Evolutionary conservation across 2,797 vertebrate species (phyloP), one percentile per base, ranked within the genome.

Genomic region (Siniperca scherzeri): DNA sequence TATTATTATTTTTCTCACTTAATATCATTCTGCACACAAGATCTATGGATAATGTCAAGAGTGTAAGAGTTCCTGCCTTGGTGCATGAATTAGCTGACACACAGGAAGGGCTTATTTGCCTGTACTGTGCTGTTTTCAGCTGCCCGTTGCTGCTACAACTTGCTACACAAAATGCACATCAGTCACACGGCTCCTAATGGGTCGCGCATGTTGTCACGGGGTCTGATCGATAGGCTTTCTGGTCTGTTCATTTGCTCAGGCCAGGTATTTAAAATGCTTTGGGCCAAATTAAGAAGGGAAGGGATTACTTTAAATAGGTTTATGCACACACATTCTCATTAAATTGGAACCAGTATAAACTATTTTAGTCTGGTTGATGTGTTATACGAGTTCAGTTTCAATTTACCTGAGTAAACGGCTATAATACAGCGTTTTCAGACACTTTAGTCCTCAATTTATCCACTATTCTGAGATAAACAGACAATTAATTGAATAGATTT

Each of bases 321-420:
- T 38, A n/a, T 60, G 14, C 11, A 36, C 2, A 5, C 13, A 61
- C 1, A 10, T 59, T 42, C 52, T 65, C 27, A 44, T 21, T 44
- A 21, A 40, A 42, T 5, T 68, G 1, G 3, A 61, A 2, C 52
- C 30, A 1, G 2, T 11, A 14, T 42, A 3, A 38, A 33, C 22
- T 4, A 44, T 22, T 1, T 48, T 19, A 27, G 21, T 30, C 40
- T 52, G 11, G 33, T 1, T 60, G 69, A 69, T 21, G 33, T 46
- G 44, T 59, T 65, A 48, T 8, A 21, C 48, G 75, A 59, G 69
- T 78, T 86, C 78, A 83, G 68, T 70, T 85, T 27, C 27, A 55
- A 79, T 81, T 70, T 33, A 7, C 12, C 11, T 56, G 30, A 52
- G 1, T 13, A 61, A 61, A 59, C 38, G 21, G 36, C 9, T 6